These are phyloP conservation scores for Engystomops pustulosus DNA, from an alignment of 2,113 vertebrate species.

Conservation along the genomic window DNA sequence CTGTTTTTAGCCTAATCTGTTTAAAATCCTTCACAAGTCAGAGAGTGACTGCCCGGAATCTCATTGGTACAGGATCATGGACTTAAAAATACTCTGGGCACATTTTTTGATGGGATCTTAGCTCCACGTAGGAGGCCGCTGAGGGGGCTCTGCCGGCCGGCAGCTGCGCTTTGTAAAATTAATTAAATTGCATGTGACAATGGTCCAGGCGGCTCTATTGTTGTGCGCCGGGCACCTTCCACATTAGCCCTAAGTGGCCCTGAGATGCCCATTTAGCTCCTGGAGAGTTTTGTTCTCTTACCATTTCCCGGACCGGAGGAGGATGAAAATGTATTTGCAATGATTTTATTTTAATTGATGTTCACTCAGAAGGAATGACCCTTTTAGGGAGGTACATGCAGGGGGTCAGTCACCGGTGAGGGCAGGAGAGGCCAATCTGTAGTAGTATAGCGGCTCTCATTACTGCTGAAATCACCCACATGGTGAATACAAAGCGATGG, in stretches of 20 bases:
- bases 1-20: conserved; percentile 44
- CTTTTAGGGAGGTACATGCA: too few relatives aligned
- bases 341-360: background rate
- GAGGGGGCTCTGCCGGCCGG: conserved; percentile 61
- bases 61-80: conserved; percentile 37
- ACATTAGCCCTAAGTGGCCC: conserved; percentile 42
- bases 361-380: background rate
- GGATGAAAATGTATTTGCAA: too few relatives aligned
- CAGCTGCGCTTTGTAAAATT: conserved; percentile 68
- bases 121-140: conserved; percentile 61
- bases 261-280: conserved; percentile 26
- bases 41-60: conserved; percentile 36
- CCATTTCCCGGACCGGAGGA: too few relatives aligned
- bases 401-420: too few relatives aligned
- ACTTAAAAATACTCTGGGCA: conserved; percentile 60
- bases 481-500: too few relatives aligned
- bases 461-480: too few relatives aligned
- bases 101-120: conserved; percentile 53
- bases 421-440: too few relatives aligned
- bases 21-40: conserved; percentile 52
- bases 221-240: conserved; percentile 40
- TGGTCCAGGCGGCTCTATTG: conserved; percentile 56
- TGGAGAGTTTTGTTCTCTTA: background rate
- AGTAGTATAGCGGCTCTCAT: too few relatives aligned
- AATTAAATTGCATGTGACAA: conserved; percentile 65